phyloP scores from a whole-genome alignment of 2,113 vertebrate species.

The Ammodytes dubius region DNA sequence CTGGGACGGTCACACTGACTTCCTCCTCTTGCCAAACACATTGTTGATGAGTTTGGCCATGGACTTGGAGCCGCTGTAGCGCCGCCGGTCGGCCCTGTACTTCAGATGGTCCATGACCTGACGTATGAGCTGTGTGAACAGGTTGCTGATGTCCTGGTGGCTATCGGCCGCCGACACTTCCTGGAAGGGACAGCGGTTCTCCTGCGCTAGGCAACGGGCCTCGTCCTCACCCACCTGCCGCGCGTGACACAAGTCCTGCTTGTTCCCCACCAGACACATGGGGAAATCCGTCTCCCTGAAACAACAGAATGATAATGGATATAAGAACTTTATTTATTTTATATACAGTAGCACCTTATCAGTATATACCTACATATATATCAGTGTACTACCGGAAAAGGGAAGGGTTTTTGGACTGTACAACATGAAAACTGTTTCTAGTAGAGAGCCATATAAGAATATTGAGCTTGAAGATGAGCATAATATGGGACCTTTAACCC shows the following conservation, averaged over 20 bases:
- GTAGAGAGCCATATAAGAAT: no score
- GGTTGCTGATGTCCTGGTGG: constrained; percentile 83
- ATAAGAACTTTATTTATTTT: not conserved
- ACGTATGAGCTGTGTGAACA: constrained; percentile 84
- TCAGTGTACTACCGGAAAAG: no score
- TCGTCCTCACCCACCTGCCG: constrained; percentile 85
- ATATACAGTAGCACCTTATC: no score
- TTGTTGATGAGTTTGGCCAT: constrained; percentile 87
- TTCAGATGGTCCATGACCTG: constrained; percentile 83
- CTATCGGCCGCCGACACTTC: constrained; percentile 86
- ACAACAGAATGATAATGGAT: not conserved
- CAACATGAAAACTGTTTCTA: no score
- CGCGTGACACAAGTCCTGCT: constrained; percentile 84
- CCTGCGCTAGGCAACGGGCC: constrained; percentile 77
- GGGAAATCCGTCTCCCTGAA: constrained; percentile 79
- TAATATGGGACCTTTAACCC: not conserved
- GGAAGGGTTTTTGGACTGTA: no score
- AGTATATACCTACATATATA: no score
- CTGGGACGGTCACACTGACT: constrained; percentile 78
- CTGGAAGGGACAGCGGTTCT: constrained; percentile 82
- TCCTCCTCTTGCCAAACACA: constrained; percentile 86
- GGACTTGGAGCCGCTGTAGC: constrained; percentile 86
- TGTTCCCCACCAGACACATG: constrained; percentile 85
- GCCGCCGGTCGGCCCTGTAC: constrained; percentile 76
- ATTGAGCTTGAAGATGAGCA: no score